phyloP scores from a whole-genome alignment of 1,140 invertebrate genomes.

The Hydropsyche tenuis region DNA sequence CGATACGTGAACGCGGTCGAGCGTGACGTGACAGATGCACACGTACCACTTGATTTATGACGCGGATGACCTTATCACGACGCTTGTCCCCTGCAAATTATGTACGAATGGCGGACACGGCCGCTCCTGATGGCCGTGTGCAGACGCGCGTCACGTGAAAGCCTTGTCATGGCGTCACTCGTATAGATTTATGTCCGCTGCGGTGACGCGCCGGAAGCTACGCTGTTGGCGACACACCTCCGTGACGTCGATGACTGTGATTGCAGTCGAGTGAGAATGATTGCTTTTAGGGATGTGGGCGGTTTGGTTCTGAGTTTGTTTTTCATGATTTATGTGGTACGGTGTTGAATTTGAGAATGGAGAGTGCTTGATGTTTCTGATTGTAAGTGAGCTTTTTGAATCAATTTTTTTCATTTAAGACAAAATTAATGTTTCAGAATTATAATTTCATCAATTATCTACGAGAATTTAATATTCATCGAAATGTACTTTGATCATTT shows the following conservation, averaged over 20 bases:
- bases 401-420: too few relatives aligned
- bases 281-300: not conserved
- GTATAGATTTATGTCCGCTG: conserved; percentile 44
- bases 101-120: conserved; percentile 38
- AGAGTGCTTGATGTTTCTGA: too few relatives aligned
- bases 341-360: too few relatives aligned
- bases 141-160: conserved; percentile 41
- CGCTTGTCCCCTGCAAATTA: conserved; percentile 45
- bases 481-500: too few relatives aligned
- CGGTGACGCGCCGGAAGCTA: conserved; percentile 42
- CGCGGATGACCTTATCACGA: conserved; percentile 35
- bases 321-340: too few relatives aligned
- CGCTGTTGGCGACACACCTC: conserved; percentile 3
- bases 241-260: conserved; percentile 36
- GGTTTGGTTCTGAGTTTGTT: too few relatives aligned
- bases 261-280: conserved; percentile 29
- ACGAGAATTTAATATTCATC: too few relatives aligned
- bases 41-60: conserved; percentile 33
- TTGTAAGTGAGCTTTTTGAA: too few relatives aligned
- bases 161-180: conserved; percentile 45
- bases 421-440: too few relatives aligned
- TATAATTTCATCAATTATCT: too few relatives aligned
- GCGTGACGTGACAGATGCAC: conserved; percentile 24
- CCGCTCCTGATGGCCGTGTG: not conserved
- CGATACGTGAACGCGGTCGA: not conserved